phyloP scores from a whole-genome alignment of 2,888 invertebrate genomes.

The Drosophila buzzatii region DNA sequence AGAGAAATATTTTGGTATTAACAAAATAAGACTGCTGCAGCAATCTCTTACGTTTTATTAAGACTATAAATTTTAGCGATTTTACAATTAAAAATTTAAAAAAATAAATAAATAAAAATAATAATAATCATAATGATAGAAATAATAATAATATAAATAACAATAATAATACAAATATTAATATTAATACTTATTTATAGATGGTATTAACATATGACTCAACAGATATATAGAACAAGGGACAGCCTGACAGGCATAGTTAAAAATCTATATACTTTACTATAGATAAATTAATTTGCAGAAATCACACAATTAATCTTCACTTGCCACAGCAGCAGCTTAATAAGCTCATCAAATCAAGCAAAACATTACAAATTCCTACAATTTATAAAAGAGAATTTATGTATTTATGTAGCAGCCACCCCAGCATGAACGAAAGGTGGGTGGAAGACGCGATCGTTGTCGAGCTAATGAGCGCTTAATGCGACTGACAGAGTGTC shows the following conservation, averaged over 20 bases:
- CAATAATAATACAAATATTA: background rate
- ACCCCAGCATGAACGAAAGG: background rate
- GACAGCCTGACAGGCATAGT: background rate
- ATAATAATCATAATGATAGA: too few species aligned
- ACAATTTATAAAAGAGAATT: background rate
- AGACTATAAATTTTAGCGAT: too few species aligned
- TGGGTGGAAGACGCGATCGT: slow-evolving; percentile 6
- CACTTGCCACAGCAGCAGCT: background rate
- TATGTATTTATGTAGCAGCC: slow-evolving; percentile 3
- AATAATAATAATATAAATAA: too few species aligned
- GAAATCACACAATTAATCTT: too few species aligned
- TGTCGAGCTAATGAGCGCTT: slow-evolving; percentile 67
- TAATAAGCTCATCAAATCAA: background rate
- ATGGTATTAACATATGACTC: background rate
- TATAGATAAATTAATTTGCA: background rate
- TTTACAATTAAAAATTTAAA: too few species aligned
- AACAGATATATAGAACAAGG: background rate
- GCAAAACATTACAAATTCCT: background rate
- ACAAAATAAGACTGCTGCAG: too few species aligned
- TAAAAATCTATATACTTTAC: background rate
- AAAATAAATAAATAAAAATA: too few species aligned
- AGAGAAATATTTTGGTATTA: too few species aligned
- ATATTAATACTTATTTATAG: too few species aligned
- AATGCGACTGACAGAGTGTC: slow-evolving; percentile 73
- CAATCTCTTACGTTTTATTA: too few species aligned